Percentiles rank a stretch among this genome's conserved stretches.
phyloP scores from a whole-genome alignment of 2,888 invertebrate genomes.

The Cancer borealis region DNA sequence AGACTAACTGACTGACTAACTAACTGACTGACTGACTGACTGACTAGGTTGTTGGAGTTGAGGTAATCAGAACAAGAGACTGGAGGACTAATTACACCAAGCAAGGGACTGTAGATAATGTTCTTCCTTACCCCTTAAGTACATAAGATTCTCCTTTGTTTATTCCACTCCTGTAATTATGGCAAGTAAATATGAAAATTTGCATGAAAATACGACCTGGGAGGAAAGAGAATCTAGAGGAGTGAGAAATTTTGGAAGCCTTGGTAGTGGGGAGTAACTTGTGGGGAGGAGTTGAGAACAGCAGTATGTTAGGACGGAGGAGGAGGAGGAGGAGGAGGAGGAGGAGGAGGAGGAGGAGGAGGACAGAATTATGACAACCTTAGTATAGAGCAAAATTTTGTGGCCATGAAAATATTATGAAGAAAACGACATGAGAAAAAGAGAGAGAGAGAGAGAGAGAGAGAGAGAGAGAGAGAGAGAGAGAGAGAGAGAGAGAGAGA shows the following conservation, averaged over 20 bases:
- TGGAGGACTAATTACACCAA: background rate
- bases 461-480: conserved; percentile 32
- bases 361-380: background rate
- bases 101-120: conserved; percentile 1
- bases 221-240: background rate
- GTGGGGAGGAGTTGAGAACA: background rate
- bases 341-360: background rate
- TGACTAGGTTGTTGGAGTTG: background rate
- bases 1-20: background rate
- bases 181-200: background rate
- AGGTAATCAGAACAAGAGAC: background rate
- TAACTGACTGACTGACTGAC: background rate
- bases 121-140: background rate
- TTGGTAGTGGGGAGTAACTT: background rate
- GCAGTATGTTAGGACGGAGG: background rate
- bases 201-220: background rate
- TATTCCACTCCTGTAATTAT: conserved; percentile 27
- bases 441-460: conserved; percentile 32
- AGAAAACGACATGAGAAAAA: background rate
- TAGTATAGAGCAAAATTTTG: background rate
- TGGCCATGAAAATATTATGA: background rate
- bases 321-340: background rate
- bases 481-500: conserved; percentile 32
- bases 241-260: background rate
- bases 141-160: conserved; percentile 2